Percentiles rank a stretch among this genome's conserved stretches.
Evolutionary conservation across 2,888 invertebrate species (phyloP).

Genomic region (Ethmia dodecea): DNA sequence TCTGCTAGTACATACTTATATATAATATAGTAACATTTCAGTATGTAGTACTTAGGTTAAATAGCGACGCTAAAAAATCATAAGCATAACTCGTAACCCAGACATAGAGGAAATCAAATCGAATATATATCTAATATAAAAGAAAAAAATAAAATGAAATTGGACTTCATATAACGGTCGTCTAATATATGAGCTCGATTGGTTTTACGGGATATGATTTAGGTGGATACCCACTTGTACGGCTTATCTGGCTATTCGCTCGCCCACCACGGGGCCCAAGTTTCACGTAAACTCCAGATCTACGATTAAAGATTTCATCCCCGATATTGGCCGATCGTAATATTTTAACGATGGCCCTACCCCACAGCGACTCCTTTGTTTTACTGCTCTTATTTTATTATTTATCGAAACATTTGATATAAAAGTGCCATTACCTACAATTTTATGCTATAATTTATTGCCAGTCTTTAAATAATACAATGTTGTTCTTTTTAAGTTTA

Average conservation of each 20-base stretch:
- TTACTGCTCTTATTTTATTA: constrained; percentile 68
- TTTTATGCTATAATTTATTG: constrained; percentile 61
- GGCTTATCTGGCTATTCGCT: constrained; percentile 49
- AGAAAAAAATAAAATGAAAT: constrained; percentile 4
- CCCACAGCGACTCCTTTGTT: constrained; percentile 58
- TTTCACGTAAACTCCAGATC: constrained; percentile 54
- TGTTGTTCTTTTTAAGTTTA: too few relatives aligned
- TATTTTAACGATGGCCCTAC: constrained; percentile 66
- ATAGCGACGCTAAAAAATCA: too few relatives aligned
- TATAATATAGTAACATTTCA: too few relatives aligned
- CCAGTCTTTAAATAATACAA: constrained; percentile 33
- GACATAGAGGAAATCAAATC: too few relatives aligned
- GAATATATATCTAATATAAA: too few relatives aligned
- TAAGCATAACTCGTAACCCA: too few relatives aligned
- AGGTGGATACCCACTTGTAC: constrained; percentile 29
- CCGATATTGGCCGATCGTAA: constrained; percentile 71
- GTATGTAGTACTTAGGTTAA: too few relatives aligned
- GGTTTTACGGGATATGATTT: constrained; percentile 52
- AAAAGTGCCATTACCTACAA: constrained; percentile 58
- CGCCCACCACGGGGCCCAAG: constrained; percentile 38
- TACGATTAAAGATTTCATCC: constrained; percentile 70
- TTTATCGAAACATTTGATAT: constrained; percentile 70
- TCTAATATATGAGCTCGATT: constrained; percentile 38
- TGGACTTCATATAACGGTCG: constrained; percentile 10
- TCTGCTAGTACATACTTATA: too few relatives aligned